These are phyloP conservation scores for Aphidius ervi DNA, from an alignment of 1,140 invertebrate species.

Conservation along the genomic window DNA sequence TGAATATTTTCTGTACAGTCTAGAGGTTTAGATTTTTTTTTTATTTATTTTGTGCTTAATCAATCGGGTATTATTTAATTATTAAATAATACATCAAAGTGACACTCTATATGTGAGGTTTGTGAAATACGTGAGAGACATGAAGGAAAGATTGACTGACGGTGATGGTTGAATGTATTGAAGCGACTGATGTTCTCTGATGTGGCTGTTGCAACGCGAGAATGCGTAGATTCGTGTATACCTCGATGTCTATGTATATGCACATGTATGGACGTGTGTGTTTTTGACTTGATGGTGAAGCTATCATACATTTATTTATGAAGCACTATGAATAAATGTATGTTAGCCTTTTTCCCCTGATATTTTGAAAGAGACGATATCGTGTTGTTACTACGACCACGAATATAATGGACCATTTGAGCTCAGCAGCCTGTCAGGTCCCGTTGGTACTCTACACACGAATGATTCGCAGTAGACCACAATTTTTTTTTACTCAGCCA, in stretches of 20 bases:
- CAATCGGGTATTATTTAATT: no score
- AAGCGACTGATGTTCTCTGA: not conserved
- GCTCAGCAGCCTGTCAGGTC: slow-evolving; percentile 37
- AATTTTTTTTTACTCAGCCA: slow-evolving; percentile 7
- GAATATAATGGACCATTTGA: slow-evolving; percentile 36
- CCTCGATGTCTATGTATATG: no score
- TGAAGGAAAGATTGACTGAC: no score
- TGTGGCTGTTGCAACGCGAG: not conserved
- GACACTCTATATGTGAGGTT: no score
- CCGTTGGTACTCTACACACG: slow-evolving; percentile 26
- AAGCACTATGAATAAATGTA: slow-evolving; percentile 53
- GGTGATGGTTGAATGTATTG: no score
- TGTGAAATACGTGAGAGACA: not conserved
- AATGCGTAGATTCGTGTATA: not conserved
- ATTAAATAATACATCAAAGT: no score
- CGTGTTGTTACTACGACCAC: slow-evolving; percentile 18
- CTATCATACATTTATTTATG: slow-evolving; percentile 54
- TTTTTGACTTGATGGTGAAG: slow-evolving; percentile 18
- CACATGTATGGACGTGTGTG: not conserved
- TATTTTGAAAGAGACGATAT: slow-evolving; percentile 17
- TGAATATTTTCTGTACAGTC: no score
- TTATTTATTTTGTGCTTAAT: no score
- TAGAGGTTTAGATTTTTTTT: no score
- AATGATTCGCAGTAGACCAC: slow-evolving; percentile 5
- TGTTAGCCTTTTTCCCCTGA: slow-evolving; percentile 33